These are phyloP conservation scores for Cygnus buccinator DNA, from an alignment of 2,113 vertebrate species.

Conservation along the genomic window DNA sequence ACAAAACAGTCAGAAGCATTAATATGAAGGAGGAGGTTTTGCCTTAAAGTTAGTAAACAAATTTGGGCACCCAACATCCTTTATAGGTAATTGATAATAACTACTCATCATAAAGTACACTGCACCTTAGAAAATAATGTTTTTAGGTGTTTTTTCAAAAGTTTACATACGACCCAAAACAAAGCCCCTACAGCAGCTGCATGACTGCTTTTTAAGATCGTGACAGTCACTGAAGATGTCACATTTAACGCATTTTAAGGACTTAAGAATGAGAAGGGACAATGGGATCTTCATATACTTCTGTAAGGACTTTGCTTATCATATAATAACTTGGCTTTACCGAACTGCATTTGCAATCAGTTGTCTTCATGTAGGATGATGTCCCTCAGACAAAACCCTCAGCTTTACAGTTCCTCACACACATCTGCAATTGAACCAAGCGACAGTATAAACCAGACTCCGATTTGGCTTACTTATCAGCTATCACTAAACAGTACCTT, in stretches of 20 bases:
- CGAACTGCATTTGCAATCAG: background rate
- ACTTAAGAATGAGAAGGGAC: slow-evolving; percentile 22
- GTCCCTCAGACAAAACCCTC: background rate
- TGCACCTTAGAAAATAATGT: background rate
- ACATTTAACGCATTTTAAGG: slow-evolving; percentile 11
- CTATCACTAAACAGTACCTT: background rate
- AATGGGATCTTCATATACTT: background rate
- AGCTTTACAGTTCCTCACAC: background rate
- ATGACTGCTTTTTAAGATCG: background rate
- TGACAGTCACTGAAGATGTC: slow-evolving; percentile 24
- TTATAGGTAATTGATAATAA: background rate
- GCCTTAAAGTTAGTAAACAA: background rate
- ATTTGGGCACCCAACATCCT: background rate
- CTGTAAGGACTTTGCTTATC: background rate
- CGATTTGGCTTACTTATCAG: background rate
- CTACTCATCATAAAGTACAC: background rate
- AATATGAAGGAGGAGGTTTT: background rate
- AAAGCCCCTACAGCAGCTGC: background rate
- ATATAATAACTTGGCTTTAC: background rate
- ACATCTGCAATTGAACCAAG: background rate
- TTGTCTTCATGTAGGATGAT: background rate
- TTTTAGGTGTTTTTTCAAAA: background rate
- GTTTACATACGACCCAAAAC: background rate
- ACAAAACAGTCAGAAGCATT: background rate
- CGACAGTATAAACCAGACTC: fast-evolving